phyloP scores from a whole-genome alignment of 2,797 vertebrate species.

The Taenioides sp. region DNA sequence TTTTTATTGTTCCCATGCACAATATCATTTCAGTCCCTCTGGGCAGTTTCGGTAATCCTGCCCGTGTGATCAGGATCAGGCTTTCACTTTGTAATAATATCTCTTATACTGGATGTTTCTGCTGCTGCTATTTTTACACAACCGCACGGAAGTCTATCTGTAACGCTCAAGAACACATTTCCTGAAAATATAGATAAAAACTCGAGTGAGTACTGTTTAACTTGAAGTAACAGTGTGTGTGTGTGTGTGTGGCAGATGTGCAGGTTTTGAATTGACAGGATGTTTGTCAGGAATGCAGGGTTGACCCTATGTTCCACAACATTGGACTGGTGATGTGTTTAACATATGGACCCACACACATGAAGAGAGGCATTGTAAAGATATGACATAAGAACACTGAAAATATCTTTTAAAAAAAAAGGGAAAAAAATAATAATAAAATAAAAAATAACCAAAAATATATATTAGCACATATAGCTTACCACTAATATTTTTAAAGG shows the following conservation, averaged over 20 bases:
- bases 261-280: constrained; percentile 50
- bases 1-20: neutral
- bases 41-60: constrained; percentile 4
- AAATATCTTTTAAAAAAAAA: neutral
- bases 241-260: constrained; percentile 49
- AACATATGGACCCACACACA: constrained; percentile 14
- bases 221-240: neutral
- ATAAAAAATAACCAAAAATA: too few species aligned
- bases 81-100: constrained; percentile 10
- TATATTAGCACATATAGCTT: too few species aligned
- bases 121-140: constrained; percentile 49
- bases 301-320: constrained; percentile 40
- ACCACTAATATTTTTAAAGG: too few species aligned
- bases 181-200: neutral
- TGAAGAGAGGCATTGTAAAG: neutral
- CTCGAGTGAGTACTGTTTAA: neutral
- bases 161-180: neutral
- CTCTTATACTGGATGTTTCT: constrained; percentile 24
- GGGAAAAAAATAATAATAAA: too few species aligned
- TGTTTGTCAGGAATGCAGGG: constrained; percentile 48
- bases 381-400: neutral
- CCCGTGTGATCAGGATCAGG: constrained; percentile 2
- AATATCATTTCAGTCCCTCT: constrained; percentile 15
- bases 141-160: neutral
- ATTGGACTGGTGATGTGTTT: constrained; percentile 35